Percentiles rank a stretch among this genome's conserved stretches.
phyloP scores from a whole-genome alignment of 64 coral and sea anemone genomes.

The Astreopora myriophthalma region DNA sequence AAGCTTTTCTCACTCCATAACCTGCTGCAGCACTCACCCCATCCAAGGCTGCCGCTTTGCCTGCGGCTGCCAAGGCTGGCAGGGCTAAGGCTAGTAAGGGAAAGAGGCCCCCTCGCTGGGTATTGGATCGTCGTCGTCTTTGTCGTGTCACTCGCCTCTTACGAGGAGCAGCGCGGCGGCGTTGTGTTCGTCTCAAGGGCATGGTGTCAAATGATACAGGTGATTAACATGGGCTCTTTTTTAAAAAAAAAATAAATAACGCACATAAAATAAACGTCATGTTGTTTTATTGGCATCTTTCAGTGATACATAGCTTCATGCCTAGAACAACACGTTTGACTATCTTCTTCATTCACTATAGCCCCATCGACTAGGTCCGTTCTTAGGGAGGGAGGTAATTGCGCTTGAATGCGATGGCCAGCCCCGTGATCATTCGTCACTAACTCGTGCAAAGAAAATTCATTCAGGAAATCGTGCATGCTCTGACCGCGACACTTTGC shows the following conservation, averaged over 20 bases:
- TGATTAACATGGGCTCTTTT: too few species aligned
- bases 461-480: background rate
- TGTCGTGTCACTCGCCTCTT: background rate
- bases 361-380: background rate
- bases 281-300: too few species aligned
- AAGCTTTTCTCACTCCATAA: too few species aligned
- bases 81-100: background rate
- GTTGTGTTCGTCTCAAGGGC: background rate
- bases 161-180: background rate
- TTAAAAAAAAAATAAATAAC: too few species aligned
- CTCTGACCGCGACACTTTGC: background rate
- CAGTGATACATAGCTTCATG: too few species aligned
- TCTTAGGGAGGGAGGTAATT: background rate
- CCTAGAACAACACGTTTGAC: background rate
- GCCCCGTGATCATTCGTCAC: background rate
- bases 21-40: background rate
- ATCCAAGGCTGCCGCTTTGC: background rate
- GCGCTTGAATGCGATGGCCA: background rate
- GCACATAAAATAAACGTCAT: too few species aligned
- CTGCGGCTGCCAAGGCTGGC: background rate
- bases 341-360: background rate
- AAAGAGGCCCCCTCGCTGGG: background rate
- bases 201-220: too few species aligned
- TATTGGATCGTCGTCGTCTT: background rate
- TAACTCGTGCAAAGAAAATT: background rate